Evolutionary conservation across 2,888 invertebrate genomes (phyloP).

Genomic region (Dynastes hyllus): DNA sequence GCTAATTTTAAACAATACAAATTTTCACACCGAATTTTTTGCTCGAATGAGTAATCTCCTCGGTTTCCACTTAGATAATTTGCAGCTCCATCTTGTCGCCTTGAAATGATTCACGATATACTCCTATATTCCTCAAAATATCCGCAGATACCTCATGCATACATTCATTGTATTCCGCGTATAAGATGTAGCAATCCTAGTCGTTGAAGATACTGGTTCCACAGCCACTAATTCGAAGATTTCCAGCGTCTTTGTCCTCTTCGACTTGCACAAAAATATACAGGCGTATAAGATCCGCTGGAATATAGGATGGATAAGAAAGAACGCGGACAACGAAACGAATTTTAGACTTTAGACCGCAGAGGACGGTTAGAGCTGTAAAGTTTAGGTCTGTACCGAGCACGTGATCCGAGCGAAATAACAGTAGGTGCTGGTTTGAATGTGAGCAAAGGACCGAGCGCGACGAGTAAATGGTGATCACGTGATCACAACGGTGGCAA

Average conservation of each 20-base stretch:
- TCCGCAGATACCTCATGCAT: background rate
- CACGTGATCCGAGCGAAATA: constrained; percentile 51
- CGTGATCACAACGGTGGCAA: constrained; percentile 47
- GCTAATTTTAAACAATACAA: constrained; percentile 28
- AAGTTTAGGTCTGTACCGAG: constrained; percentile 36
- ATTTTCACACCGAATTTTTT: constrained; percentile 11
- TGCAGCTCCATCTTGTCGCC: background rate
- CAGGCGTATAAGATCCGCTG: background rate
- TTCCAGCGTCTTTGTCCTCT: too few species aligned
- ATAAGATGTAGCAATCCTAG: background rate
- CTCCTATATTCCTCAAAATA: background rate
- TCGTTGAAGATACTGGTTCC: background rate
- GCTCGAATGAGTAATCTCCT: background rate
- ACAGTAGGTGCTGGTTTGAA: constrained; percentile 31
- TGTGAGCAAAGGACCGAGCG: constrained; percentile 49
- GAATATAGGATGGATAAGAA: constrained; percentile 15
- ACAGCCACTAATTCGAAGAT: too few species aligned
- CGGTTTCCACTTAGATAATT: constrained; percentile 12
- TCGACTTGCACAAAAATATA: background rate
- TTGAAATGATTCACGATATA: too few species aligned
- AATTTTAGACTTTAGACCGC: constrained; percentile 18
- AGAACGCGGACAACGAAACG: constrained; percentile 30
- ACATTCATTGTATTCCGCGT: too few species aligned
- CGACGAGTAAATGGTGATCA: constrained; percentile 40
- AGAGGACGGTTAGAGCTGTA: background rate